Evolutionary conservation across 2,888 invertebrate species (phyloP), one percentile per base, ranked within the genome.

Genomic region (Hydroisotoma schaefferi): DNA sequence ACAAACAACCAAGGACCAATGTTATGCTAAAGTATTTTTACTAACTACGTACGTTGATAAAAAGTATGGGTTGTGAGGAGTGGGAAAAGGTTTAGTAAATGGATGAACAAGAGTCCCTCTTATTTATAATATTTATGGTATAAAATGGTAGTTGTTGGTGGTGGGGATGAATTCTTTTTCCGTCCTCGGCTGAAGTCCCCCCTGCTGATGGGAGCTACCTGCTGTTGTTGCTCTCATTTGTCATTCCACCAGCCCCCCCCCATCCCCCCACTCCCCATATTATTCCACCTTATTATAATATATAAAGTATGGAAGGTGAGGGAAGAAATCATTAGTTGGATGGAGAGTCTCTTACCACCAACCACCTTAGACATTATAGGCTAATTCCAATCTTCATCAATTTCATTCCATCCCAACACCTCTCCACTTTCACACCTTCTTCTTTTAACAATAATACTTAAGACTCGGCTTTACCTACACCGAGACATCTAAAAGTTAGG

Each of bases 161-260:
- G 5, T 20, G 40, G 40, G 59, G 57, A 62, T 59, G 61, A 61
- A 57, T 63, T 61, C 61, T 67, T 60, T 65, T 60, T 57, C 57
- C 58, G 53, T 49, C 37, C 37, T 40, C 25, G 54, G 54, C 40
- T 25, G 40, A 40, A 40, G 40, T 40, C 40, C 65, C 67, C 59
- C 65, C 63, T 68, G 65, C 58, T 60, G 63, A 55, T 65, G 68
- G 63, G 68, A 65, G 68, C 68, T 37, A 54, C 29, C 55, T 52
- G 51, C 51, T 52, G 51, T 46, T 40, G 40, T 46, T 40, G 40
- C 40, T 40, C 40, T 46, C 46, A 46, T 46, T 46, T 46, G 23
- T 46, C 46, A 49, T 26, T 49, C 28, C 12, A 10, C 49, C 26
- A 28, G 8, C 5, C 23, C 49, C 52, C 67, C 63, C 65, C 64